Evolutionary conservation across 1,140 invertebrate genomes (phyloP).

Genomic region (Cydia amplana): DNA sequence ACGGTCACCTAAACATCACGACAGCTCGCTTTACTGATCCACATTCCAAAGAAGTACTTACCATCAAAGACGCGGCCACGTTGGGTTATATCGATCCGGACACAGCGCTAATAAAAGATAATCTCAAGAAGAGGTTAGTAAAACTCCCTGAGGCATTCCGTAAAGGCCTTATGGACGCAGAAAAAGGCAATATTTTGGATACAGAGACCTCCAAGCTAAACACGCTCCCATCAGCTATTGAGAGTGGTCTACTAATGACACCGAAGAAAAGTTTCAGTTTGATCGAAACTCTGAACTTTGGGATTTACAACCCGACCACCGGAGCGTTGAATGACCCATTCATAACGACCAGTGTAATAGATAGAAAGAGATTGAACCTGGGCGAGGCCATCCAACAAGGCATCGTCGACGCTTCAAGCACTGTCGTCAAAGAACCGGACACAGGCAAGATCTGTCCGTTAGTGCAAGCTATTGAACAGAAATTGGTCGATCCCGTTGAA

Average conservation of each 20-base stretch:
- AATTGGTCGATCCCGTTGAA: constrained; percentile 87
- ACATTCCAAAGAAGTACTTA: constrained; percentile 84
- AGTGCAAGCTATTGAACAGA: constrained; percentile 87
- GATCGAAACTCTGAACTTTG: constrained; percentile 90
- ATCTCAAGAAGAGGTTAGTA: constrained; percentile 88
- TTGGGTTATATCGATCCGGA: constrained; percentile 92
- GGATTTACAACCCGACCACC: constrained; percentile 89
- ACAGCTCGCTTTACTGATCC: constrained; percentile 90
- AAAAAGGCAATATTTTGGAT: constrained; percentile 91
- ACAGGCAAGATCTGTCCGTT: constrained; percentile 88
- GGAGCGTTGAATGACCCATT: constrained; percentile 91
- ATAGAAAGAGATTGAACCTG: constrained; percentile 86
- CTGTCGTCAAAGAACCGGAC: constrained; percentile 89
- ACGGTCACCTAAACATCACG: constrained; percentile 84
- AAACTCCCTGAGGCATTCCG: constrained; percentile 92
- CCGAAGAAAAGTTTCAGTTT: constrained; percentile 88
- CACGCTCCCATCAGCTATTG: constrained; percentile 86
- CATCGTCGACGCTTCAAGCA: constrained; percentile 91
- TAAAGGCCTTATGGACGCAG: constrained; percentile 91
- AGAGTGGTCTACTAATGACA: constrained; percentile 87
- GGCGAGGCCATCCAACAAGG: constrained; percentile 87
- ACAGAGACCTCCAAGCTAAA: constrained; percentile 90
- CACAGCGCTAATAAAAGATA: constrained; percentile 93
- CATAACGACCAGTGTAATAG: constrained; percentile 83
- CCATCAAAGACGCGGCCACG: constrained; percentile 90